These are phyloP conservation scores for Leucozona laternaria DNA, from an alignment of 2,888 invertebrate species.

Conservation along the genomic window DNA sequence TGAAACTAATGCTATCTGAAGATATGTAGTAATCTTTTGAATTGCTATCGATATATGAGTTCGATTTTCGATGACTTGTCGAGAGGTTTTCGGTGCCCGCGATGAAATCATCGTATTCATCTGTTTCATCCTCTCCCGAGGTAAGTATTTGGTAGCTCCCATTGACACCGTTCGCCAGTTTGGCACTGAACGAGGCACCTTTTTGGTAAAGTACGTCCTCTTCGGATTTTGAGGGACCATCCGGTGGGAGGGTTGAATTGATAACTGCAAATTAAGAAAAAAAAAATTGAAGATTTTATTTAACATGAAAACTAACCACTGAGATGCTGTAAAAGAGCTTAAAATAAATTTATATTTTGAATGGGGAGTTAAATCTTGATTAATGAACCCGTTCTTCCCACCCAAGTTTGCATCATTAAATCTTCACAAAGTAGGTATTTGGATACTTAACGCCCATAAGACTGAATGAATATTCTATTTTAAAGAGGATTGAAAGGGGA, in stretches of 20 bases:
- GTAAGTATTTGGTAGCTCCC: constrained; percentile 73
- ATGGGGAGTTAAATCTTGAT: constrained; percentile 4
- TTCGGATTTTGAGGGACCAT: constrained; percentile 85
- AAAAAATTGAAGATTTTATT: constrained; percentile 60
- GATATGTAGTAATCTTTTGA: constrained; percentile 83
- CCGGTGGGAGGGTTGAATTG: constrained; percentile 88
- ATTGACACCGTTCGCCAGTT: constrained; percentile 85
- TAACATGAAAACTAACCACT: neutral
- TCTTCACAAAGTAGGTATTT: neutral
- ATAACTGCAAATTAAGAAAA: constrained; percentile 87
- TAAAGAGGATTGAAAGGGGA: constrained; percentile 2
- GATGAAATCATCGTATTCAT: constrained; percentile 75
- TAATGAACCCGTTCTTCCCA: constrained; percentile 1
- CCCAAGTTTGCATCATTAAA: constrained; percentile 28
- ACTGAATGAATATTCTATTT: neutral
- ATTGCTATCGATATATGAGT: constrained; percentile 78
- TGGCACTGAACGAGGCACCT: constrained; percentile 91
- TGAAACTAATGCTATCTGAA: constrained; percentile 81
- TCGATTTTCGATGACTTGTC: constrained; percentile 57
- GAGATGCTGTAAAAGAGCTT: neutral
- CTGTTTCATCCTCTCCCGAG: constrained; percentile 72
- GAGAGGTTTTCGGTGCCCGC: constrained; percentile 43
- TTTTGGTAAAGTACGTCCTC: constrained; percentile 91
- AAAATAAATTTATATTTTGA: neutral
- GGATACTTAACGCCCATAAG: constrained; percentile 2